Base-by-base conservation (phyloP, 1,140 invertebrate genomes). In the Holcopasites calliopsidis region DNA sequence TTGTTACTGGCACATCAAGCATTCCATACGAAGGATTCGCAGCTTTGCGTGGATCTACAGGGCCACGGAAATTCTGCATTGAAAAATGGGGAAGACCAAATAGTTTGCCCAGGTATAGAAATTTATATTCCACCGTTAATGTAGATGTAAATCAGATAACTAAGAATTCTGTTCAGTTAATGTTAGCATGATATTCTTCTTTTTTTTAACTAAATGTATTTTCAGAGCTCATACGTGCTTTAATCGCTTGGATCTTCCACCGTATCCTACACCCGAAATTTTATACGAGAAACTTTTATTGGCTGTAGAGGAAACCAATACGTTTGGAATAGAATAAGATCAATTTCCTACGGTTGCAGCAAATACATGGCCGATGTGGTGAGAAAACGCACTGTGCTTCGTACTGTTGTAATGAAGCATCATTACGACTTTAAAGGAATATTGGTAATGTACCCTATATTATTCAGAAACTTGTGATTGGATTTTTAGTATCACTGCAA, bases 11-110 rank as follows among this genome's bases (percentile, higher is more conserved):
- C 18, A 99, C 98, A 0, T 98, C 98, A 0, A 98, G 97, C 84
- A 98, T 99, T 82, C 98, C 98, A 0, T 99, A 98, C 89, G 98
- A 99, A 90, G 98, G 98, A 8, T 99, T 99, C 92, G 94, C 97
- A 0, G 97, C 98, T 13, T 92, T 99, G 33, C 93, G 98, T 44
- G 98, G 98, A 13, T 98, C 97, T 0, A 99, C 98, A 70, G 98
- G 98, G 3, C 97, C 97, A 13, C 93, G 98, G 16, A 97, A 98
- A 84, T 99, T 99, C 92, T 99, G 98, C 90, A 98, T 99, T 84
- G 98, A 99, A 91, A 98, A 98, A 89, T 99, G 98, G 98, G 98
- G 98, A 61, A 97, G 97, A 86, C 95, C 97, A 28, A 97, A 97
- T 84, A 98, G 97, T 88, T 93, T 99, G 80, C 98, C 98, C 2